phyloP scores from a whole-genome alignment of 2,888 invertebrate species.

The Tetrapedia diversipes region DNA sequence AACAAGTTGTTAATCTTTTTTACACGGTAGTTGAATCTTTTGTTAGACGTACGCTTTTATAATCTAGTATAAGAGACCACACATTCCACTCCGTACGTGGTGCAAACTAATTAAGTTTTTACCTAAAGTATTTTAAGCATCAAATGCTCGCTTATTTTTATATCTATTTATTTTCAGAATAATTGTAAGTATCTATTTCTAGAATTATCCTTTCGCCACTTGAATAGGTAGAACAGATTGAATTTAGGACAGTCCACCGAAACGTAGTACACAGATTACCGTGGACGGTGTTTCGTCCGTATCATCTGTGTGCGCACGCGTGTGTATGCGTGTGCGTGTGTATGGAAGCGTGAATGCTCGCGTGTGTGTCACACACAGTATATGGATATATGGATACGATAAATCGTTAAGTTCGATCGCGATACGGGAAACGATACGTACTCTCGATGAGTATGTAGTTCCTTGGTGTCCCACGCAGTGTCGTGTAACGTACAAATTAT shows the following conservation, averaged over 20 bases:
- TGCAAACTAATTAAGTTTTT: slow-evolving; percentile 79
- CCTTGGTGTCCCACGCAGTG: slow-evolving; percentile 22
- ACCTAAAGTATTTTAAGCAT: slow-evolving; percentile 79
- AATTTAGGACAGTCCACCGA: slow-evolving; percentile 46
- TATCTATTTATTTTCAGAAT: slow-evolving; percentile 81
- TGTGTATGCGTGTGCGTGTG: slow-evolving; percentile 15
- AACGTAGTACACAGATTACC: slow-evolving; percentile 3
- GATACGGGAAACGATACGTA: slow-evolving; percentile 16
- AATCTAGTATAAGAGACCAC: slow-evolving; percentile 77
- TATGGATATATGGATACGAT: slow-evolving; percentile 11
- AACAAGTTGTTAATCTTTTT: slow-evolving; percentile 75
- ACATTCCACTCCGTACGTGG: slow-evolving; percentile 81
- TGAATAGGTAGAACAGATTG: slow-evolving; percentile 30
- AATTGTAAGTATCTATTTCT: slow-evolving; percentile 69
- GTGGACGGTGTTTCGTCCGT: slow-evolving; percentile 21
- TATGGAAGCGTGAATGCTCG: too few species aligned
- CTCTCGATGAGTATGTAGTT: slow-evolving; percentile 24
- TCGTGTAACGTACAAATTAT: slow-evolving; percentile 28
- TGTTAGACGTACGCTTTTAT: slow-evolving; percentile 79
- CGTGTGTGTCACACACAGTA: too few species aligned
- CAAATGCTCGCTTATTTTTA: slow-evolving; percentile 82
- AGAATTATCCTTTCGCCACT: slow-evolving; percentile 55
- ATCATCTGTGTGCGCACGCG: slow-evolving; percentile 2
- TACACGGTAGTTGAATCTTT: slow-evolving; percentile 76
- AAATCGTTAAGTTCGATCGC: slow-evolving; percentile 31